phyloP scores from a whole-genome alignment of 2,797 vertebrate genomes.

The Bucorvus abyssinicus region DNA sequence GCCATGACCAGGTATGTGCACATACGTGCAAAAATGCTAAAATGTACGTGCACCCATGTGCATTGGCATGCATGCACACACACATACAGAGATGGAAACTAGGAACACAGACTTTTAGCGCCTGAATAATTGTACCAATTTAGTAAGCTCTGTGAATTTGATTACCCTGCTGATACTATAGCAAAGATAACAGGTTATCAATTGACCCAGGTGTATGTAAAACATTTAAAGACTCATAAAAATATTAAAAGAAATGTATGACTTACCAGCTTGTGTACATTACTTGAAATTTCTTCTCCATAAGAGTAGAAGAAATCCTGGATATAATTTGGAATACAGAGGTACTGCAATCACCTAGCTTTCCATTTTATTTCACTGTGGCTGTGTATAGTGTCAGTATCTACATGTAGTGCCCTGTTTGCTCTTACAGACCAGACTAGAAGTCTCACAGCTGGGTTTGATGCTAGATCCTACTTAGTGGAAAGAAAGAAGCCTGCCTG shows the following conservation, averaged over 20 bases:
- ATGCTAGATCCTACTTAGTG: slow-evolving; percentile 48
- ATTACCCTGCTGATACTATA: neutral
- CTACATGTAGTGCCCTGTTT: slow-evolving; percentile 28
- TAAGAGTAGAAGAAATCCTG: neutral
- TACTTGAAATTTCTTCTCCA: neutral
- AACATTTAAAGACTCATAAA: neutral
- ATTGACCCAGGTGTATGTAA: neutral
- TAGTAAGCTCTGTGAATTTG: neutral
- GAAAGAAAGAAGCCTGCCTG: slow-evolving; percentile 47
- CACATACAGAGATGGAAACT: neutral
- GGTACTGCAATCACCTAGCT: neutral
- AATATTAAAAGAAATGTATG: neutral
- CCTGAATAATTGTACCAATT: neutral
- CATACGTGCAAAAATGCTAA: neutral
- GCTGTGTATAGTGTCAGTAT: slow-evolving; percentile 19
- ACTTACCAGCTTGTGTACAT: neutral
- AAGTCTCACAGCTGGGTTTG: slow-evolving; percentile 56
- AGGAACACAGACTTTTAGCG: neutral
- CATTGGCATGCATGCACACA: too few relatives aligned
- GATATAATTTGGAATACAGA: neutral
- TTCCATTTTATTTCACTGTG: neutral
- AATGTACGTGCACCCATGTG: neutral
- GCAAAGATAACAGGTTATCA: neutral
- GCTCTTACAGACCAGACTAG: slow-evolving; percentile 13
- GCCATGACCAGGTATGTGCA: neutral